Percentiles rank a stretch among this genome's conserved stretches.
Evolutionary conservation across 2,113 vertebrate species (phyloP).

Genomic region (Alligator mississippiensis): DNA sequence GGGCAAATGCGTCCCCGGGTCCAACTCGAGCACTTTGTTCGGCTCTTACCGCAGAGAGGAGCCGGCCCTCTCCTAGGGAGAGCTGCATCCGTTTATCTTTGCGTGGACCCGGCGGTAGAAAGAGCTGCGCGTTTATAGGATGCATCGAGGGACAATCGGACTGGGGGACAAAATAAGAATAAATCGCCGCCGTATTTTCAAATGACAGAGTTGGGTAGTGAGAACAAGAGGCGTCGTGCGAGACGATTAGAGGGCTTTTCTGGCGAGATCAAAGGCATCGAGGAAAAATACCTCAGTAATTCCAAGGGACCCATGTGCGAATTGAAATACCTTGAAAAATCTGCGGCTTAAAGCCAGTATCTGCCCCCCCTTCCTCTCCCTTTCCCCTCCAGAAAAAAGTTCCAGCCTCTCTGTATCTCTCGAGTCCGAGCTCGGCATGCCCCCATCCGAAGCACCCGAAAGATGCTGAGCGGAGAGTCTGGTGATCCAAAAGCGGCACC

Average conservation of each 20-base stretch:
- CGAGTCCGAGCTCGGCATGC: too few species aligned
- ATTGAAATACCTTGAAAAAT: background rate
- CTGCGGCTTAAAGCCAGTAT: background rate
- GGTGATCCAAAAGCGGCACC: background rate
- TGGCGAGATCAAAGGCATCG: background rate
- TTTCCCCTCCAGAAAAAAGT: background rate
- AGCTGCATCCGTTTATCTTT: conserved; percentile 32
- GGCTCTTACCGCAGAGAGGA: background rate
- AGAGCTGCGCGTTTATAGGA: conserved; percentile 26
- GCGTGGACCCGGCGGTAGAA: conserved; percentile 21
- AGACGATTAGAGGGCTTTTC: background rate
- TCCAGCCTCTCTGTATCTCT: too few species aligned
- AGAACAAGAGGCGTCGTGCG: background rate
- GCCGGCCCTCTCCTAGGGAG: conserved; percentile 45
- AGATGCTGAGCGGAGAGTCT: too few species aligned
- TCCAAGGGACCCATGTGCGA: background rate
- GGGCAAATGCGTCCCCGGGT: background rate
- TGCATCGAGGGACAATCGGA: conserved; percentile 12
- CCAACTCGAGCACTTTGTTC: background rate
- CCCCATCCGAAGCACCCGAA: too few species aligned
- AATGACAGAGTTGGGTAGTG: conserved; percentile 52
- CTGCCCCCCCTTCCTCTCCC: background rate
- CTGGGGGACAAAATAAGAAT: conserved; percentile 15
- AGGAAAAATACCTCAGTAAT: background rate
- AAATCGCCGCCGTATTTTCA: conserved; percentile 52